phyloP scores from a whole-genome alignment of 2,888 invertebrate genomes.

The Drosophila mercatorum region DNA sequence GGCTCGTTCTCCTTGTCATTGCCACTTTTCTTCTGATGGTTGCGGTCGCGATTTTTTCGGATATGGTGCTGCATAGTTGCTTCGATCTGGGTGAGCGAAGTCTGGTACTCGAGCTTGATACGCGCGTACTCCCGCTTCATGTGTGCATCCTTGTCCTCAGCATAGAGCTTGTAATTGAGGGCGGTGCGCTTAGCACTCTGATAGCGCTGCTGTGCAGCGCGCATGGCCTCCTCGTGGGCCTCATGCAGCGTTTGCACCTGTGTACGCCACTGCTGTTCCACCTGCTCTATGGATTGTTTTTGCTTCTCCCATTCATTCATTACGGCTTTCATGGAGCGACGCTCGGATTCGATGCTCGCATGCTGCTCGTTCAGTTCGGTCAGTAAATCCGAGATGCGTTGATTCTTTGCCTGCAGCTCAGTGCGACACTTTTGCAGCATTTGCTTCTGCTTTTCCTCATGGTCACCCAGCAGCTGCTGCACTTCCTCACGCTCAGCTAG shows the following conservation, averaged over 20 bases:
- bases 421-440: constrained; percentile 77
- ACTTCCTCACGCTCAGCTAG: constrained; percentile 83
- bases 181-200: constrained; percentile 88
- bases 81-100: constrained; percentile 78
- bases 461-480: constrained; percentile 72
- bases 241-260: constrained; percentile 85
- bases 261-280: constrained; percentile 85
- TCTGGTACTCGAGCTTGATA: constrained; percentile 87
- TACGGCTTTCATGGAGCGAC: constrained; percentile 85
- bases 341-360: constrained; percentile 84
- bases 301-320: constrained; percentile 85
- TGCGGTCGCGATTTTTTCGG: constrained; percentile 67
- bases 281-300: constrained; percentile 85
- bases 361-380: constrained; percentile 81
- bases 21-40: constrained; percentile 34
- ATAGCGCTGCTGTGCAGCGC: constrained; percentile 87
- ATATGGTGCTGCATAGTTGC: constrained; percentile 73
- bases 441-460: constrained; percentile 76
- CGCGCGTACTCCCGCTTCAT: constrained; percentile 87
- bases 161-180: constrained; percentile 88
- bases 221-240: constrained; percentile 85
- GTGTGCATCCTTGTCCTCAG: constrained; percentile 88
- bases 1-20: constrained; percentile 62
- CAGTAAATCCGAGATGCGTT: constrained; percentile 81
- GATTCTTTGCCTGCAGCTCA: constrained; percentile 85